Evolutionary conservation across 1,140 invertebrate genomes (phyloP).

Genomic region (Caenorhabditis briggsae): DNA sequence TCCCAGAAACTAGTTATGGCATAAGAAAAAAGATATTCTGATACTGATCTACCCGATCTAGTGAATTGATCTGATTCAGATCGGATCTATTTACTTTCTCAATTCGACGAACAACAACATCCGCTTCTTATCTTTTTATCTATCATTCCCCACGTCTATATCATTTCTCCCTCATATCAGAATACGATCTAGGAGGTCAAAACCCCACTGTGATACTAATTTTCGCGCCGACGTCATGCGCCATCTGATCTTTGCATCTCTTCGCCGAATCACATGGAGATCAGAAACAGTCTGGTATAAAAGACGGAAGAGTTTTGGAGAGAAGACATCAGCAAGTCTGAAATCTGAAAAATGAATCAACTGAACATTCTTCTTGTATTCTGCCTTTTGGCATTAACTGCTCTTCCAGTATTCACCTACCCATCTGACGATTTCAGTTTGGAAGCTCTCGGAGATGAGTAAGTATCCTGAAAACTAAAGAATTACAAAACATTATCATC

Average conservation of each 20-base stretch:
- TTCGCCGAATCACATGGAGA: slow-evolving; percentile 24
- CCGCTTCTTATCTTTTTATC: too few species aligned
- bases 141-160: too few species aligned
- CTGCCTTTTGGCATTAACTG: slow-evolving; percentile 24
- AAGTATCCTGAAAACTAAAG: background rate
- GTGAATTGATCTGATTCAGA: background rate
- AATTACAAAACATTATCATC: background rate
- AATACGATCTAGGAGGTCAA: slow-evolving; percentile 1
- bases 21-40: background rate
- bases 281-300: background rate
- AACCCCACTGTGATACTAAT: background rate
- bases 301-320: background rate
- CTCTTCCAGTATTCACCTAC: background rate
- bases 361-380: slow-evolving; percentile 28
- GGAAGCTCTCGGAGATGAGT: background rate
- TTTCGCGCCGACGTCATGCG: slow-evolving; percentile 3
- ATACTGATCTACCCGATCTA: slow-evolving; percentile 22
- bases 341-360: background rate
- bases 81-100: background rate
- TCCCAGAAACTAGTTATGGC: too few species aligned
- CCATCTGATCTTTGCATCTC: slow-evolving; percentile 1
- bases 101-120: too few species aligned
- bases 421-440: background rate
- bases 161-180: background rate
- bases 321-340: background rate